Conservation (phyloP, 2,797 vertebrate genomes). For the Sebastes nivosus region DNA sequence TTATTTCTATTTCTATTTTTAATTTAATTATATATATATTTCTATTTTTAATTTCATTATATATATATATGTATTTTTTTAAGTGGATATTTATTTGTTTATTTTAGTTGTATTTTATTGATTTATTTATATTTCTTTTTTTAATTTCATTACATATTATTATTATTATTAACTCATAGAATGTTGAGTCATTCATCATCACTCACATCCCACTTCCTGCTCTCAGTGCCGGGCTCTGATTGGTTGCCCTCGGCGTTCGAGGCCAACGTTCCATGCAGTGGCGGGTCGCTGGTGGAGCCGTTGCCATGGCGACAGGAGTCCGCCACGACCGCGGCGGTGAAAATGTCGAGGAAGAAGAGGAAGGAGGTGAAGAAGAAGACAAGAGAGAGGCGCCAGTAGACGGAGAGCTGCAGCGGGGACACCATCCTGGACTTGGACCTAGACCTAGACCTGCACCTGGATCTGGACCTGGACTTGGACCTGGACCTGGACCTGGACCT, state of each 20-base stretch:
- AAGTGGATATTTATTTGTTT: too few species aligned
- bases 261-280: neutral
- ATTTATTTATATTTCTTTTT: too few species aligned
- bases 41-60: too few species aligned
- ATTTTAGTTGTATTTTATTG: too few species aligned
- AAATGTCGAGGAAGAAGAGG: slow-evolving; percentile 81
- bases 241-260: slow-evolving; percentile 34
- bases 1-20: too few species aligned
- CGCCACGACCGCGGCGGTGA: slow-evolving; percentile 23
- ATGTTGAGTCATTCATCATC: neutral
- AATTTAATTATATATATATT: too few species aligned
- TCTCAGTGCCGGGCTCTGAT: slow-evolving; percentile 14
- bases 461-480: too few species aligned
- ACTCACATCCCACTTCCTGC: slow-evolving; percentile 46
- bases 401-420: slow-evolving; percentile 74
- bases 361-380: slow-evolving; percentile 73
- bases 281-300: neutral
- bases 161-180: too few species aligned
- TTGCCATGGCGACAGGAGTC: slow-evolving; percentile 52
- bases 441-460: too few species aligned
- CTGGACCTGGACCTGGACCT: too few species aligned
- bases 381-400: slow-evolving; percentile 76
- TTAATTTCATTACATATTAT: too few species aligned
- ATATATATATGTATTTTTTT: too few species aligned
- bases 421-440: neutral